Evolutionary conservation across 2,797 vertebrate genomes (phyloP), one percentile per base, ranked within the genome.

Genomic region (Sphenopsis melanotis): DNA sequence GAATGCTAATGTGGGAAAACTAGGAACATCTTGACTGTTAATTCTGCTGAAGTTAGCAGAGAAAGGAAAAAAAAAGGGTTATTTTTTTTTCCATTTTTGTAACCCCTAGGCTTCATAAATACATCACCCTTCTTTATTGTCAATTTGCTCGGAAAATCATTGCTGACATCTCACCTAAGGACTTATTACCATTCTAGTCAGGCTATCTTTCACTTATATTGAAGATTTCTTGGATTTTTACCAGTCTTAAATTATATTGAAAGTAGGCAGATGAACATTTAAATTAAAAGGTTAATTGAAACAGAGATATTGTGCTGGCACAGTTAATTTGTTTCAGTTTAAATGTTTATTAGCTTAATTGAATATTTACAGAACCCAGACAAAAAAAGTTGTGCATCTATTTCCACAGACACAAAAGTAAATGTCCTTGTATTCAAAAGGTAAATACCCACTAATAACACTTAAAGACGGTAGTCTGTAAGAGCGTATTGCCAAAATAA

Each of bases 211-310:
- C 72, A 91, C 65, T 60, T 92, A 68, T 23, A 27, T 46, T 81
- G 72, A 80, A 74, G 76, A 72, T 86, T 80, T 89, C 76, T 93
- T 94, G 81, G 61, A 70, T 87, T 96, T 96, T 96, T 93, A 93
- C 79, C 64, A 93, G 69, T 34, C 59, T 94, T 79, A 93, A 95
- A 92, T 92, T 79, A 65, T 47, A 76, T 23, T 83, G 77, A 39
- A 93, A 85, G 42, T 68, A 83, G 75, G 34, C 87, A 92, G 94
- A 94, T 81, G 77, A 95, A 89, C 77, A 83, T 83, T 91, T 86
- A 90, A 90, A 92, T 95, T 94, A 87, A 94, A 92, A 96, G 91
- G 87, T 94, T 96, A 93, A 92, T 94, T 93, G 87, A 96, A 95
- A 89, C 9, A 34, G 84, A 93, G 93, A 89, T 90, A 84, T 61